Conservation (phyloP, 2,797 vertebrate species). For the Artibeus jamaicensis region DNA sequence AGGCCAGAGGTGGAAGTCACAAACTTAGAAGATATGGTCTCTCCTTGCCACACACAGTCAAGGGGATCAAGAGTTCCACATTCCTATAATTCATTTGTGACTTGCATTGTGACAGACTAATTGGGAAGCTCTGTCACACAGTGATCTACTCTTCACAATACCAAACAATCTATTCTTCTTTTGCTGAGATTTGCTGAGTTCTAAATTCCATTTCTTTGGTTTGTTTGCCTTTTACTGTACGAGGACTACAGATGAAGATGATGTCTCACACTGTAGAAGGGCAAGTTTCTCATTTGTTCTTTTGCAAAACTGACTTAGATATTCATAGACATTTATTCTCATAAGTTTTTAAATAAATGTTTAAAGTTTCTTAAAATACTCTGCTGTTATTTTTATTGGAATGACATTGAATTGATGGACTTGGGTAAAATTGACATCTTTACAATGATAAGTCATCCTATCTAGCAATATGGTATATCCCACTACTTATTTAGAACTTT, state of each 20-base stretch:
- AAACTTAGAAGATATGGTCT: background rate
- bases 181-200: background rate
- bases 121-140: background rate
- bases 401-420: background rate
- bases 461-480: background rate
- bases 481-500: background rate
- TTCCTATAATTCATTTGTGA: background rate
- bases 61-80: background rate
- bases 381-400: background rate
- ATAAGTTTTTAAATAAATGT: background rate
- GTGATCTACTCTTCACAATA: background rate
- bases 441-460: background rate
- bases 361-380: background rate
- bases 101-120: background rate
- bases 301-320: constrained; percentile 28
- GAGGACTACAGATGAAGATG: background rate
- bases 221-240: background rate
- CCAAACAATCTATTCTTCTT: background rate
- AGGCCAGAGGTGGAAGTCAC: background rate
- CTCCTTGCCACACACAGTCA: background rate
- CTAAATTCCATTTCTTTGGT: background rate
- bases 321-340: background rate
- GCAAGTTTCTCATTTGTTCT: background rate
- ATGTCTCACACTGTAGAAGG: background rate
- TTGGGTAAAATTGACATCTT: background rate